Evolutionary conservation across 2,113 vertebrate species (phyloP), one percentile per base, ranked within the genome.

Genomic region (Aix galericulata): DNA sequence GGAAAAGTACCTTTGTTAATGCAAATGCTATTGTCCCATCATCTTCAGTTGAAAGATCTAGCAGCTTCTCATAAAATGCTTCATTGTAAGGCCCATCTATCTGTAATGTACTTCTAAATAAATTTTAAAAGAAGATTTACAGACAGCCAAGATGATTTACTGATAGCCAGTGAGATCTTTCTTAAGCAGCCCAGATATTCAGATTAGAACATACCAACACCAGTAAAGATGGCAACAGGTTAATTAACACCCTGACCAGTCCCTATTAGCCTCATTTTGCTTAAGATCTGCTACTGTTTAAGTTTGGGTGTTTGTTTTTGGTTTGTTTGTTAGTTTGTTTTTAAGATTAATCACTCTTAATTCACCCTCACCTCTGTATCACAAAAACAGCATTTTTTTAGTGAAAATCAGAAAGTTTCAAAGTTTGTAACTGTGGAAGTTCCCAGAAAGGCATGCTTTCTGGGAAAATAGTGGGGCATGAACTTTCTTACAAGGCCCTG

Each of bases 71-170:
- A 46, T 99, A 98, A 94, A 99, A 99, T 0, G 94, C 97, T 89
- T 99, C 98, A 32, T 99, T 97, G 81, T 99, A 99, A 78, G 99
- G 99, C 9, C 99, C 99, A 59, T 99, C 99, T 32, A 99, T 97
- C 96, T 99, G 99, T 8, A 99, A 97, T 1, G 97, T 96, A 68
- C 98, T 98, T 93, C 99, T 99, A 96, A 81, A 96, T 31, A 88
- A 56, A 95, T 78, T 6, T 46, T 59, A 90, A 80, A 86, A 88
- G 52, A 72, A 87, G 80, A 89, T 91, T 96, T 85, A 96, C 58
- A 91, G 46, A 38, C 38, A 93, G 89, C 31, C 85, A 84, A 31
- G 25, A 38, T 13, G 7, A 91, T 40, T 75, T 53, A 13, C 40
- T 26, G 55, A 9, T 67, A 67, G 36, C 62, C 75, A 82, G 20